Evolutionary conservation across 2,888 invertebrate genomes (phyloP), one percentile per base, ranked within the genome.

Genomic region (Disparrhopalites patrizii): DNA sequence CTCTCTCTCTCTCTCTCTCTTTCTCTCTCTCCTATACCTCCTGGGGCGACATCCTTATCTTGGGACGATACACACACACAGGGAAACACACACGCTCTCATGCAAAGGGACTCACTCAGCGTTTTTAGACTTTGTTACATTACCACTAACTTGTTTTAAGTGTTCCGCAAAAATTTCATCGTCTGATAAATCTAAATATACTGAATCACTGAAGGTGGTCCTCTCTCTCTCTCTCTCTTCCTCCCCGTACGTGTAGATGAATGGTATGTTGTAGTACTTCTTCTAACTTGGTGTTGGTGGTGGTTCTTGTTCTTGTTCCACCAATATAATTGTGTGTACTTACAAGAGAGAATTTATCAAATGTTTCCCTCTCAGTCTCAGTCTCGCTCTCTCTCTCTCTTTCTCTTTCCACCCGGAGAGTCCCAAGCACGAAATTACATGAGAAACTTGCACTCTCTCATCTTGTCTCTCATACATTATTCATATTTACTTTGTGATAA

Each of bases 81-180:
- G 51, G 61, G 51, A 61, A 61, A 36, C 25, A 25, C 33, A 4
- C 18, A n/a, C 25, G 47, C 25, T 20, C 47, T 23, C 47, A 20
- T 47, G 20, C n/a, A n/a, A n/a, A n/a, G n/a, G n/a, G n/a, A n/a
- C n/a, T n/a, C n/a, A n/a, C n/a, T n/a, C n/a, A n/a, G n/a, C n/a
- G n/a, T n/a, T n/a, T n/a, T n/a, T n/a, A n/a, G n/a, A n/a, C n/a
- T n/a, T n/a, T n/a, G n/a, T n/a, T n/a, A n/a, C n/a, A n/a, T 47
- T 15, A 10, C n/a, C 3, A 47, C 23, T n/a, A 47, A 47, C 47
- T 47, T 47, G 47, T 51, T 61, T 36, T 61, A 33, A 51, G 50
- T 61, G 51, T 61, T 61, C 61, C 51, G 61, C 61, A 61, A 61
- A 61, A 61, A 61, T 61, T 61, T 61, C 61, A 61, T 51, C 61